phyloP scores from a whole-genome alignment of 92 coral and sea anemone species.

The Porites evermanni region DNA sequence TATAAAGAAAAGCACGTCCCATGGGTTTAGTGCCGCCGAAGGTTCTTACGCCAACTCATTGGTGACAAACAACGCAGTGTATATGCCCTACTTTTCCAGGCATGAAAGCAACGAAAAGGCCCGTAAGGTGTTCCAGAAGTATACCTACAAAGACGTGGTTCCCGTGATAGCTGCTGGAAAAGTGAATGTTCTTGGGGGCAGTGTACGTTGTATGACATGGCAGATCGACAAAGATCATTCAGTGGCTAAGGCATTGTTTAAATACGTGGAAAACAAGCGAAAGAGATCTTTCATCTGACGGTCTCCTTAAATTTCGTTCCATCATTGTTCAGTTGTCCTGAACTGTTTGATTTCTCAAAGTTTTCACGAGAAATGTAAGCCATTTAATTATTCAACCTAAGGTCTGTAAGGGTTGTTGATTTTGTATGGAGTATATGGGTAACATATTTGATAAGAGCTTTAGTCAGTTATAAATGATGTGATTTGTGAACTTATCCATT shows the following conservation, averaged over 20 bases:
- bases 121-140: slow-evolving; percentile 48
- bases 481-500: not conserved
- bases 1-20: slow-evolving; percentile 32
- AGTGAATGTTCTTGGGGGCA: slow-evolving; percentile 76
- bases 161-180: slow-evolving; percentile 67
- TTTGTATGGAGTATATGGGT: not conserved
- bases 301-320: not conserved
- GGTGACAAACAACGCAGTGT: slow-evolving; percentile 85
- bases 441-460: not conserved
- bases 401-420: not conserved
- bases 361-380: no score
- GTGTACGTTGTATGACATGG: slow-evolving; percentile 88
- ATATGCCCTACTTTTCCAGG: slow-evolving; percentile 69
- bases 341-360: not conserved
- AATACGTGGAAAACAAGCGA: slow-evolving; percentile 35
- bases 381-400: no score
- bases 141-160: slow-evolving; percentile 71
- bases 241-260: slow-evolving; percentile 68
- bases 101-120: slow-evolving; percentile 65
- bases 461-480: not conserved
- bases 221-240: slow-evolving; percentile 77
- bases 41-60: slow-evolving; percentile 84
- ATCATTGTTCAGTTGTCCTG: not conserved
- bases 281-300: not conserved
- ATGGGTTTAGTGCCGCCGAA: slow-evolving; percentile 65